Evolutionary conservation across 2,113 vertebrate genomes (phyloP).

Genomic region (Forbesichthys agassizii): DNA sequence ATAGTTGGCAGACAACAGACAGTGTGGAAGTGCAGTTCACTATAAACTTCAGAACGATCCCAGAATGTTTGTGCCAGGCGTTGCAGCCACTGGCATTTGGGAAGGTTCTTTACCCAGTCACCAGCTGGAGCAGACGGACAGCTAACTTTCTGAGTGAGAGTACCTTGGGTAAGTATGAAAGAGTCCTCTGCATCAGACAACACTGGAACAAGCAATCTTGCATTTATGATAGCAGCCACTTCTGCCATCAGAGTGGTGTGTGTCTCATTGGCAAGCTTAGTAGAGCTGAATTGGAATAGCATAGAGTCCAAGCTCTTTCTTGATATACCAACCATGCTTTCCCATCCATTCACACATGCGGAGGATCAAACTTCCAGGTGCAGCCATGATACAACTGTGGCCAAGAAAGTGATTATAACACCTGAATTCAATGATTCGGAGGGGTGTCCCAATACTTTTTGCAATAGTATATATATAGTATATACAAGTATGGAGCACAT

Average conservation of each 20-base stretch:
- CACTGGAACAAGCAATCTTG: background rate
- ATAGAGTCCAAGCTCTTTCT: no score
- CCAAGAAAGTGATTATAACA: no score
- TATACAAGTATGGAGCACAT: no score
- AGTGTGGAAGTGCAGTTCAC: no score
- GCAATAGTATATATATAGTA: no score
- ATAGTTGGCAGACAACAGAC: no score
- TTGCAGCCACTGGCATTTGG: constrained; percentile 20
- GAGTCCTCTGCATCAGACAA: constrained; percentile 9
- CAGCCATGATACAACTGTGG: background rate
- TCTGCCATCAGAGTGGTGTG: constrained; percentile 15
- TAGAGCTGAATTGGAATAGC: no score
- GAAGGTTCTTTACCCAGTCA: constrained; percentile 16
- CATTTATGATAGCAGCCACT: background rate
- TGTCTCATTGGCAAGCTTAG: constrained; percentile 3
- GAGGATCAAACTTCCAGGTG: constrained; percentile 1
- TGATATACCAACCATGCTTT: background rate
- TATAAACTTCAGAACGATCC: background rate
- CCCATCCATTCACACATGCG: background rate
- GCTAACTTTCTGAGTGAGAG: background rate
- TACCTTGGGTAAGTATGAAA: constrained; percentile 22
- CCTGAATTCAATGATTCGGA: no score
- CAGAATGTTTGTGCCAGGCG: constrained; percentile 20
- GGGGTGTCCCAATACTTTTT: no score
- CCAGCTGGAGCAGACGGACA: constrained; percentile 5